phyloP scores from a whole-genome alignment of 2,113 vertebrate genomes.

The Varanus komodoensis region DNA sequence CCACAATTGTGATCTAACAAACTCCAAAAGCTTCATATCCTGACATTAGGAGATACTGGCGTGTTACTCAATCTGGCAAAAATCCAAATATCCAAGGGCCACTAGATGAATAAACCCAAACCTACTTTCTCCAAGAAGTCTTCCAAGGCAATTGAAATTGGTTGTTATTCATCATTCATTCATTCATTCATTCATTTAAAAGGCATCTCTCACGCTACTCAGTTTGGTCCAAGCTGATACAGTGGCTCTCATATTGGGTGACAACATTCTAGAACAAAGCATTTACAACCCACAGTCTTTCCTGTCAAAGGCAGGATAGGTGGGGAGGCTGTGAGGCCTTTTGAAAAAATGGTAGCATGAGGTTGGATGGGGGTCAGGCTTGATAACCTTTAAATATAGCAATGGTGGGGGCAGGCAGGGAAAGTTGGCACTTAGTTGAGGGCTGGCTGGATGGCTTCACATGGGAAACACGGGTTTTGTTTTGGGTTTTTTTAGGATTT shows the following conservation, averaged over 20 bases:
- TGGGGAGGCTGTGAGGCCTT: not conserved
- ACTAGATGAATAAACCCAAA: not conserved
- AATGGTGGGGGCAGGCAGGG: not conserved
- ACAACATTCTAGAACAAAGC: not conserved
- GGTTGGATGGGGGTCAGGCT: too few species aligned
- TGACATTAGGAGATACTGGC: not conserved
- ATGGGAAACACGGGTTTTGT: not conserved
- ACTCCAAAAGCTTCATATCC: not conserved
- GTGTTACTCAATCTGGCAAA: not conserved
- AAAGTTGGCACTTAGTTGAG: not conserved
- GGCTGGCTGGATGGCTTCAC: not conserved
- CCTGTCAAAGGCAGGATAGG: not conserved
- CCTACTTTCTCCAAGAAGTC: not conserved
- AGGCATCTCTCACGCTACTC: not conserved
- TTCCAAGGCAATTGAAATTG: not conserved
- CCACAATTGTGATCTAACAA: not conserved
- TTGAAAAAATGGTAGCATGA: not conserved
- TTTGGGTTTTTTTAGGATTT: not conserved
- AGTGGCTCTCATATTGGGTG: not conserved
- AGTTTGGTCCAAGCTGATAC: not conserved
- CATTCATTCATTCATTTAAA: not conserved
- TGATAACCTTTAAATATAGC: not conserved
- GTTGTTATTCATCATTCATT: not conserved
- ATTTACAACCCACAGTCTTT: not conserved
- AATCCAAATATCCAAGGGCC: not conserved